Evolutionary conservation across 2,797 vertebrate species (phyloP).

Genomic region (Hylomyscus alleni): DNA sequence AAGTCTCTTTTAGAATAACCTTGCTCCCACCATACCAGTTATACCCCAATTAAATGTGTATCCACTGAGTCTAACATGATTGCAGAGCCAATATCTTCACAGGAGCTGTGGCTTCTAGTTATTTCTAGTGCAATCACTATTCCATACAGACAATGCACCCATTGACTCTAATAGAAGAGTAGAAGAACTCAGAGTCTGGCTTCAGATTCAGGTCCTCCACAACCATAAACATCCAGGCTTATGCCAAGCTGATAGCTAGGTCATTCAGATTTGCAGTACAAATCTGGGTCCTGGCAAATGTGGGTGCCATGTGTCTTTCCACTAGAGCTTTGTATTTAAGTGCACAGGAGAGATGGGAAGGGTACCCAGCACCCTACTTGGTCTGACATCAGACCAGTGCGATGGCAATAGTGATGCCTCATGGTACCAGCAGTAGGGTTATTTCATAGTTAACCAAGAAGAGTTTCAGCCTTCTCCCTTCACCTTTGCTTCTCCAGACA

Average conservation of each 20-base stretch:
- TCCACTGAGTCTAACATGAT: not conserved
- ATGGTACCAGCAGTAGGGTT: not conserved
- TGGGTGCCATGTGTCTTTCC: too few relatives aligned
- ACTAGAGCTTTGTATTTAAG: not conserved
- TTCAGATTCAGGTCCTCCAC: conserved; percentile 16
- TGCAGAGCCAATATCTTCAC: not conserved
- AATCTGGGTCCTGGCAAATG: not conserved
- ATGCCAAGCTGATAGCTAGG: not conserved
- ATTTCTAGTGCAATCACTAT: not conserved
- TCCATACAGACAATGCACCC: not conserved
- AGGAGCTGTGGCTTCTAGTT: not conserved
- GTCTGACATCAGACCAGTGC: not conserved
- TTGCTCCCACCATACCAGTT: not conserved
- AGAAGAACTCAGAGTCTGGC: not conserved
- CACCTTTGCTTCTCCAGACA: conserved; percentile 34
- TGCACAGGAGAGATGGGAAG: not conserved
- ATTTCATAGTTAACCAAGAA: not conserved
- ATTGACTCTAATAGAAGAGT: not conserved
- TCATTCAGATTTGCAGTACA: not conserved
- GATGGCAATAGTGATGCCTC: not conserved
- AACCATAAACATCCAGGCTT: not conserved
- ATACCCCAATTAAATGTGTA: not conserved
- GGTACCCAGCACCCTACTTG: not conserved
- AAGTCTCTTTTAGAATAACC: not conserved
- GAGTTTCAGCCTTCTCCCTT: not conserved